Evolutionary conservation across 2,113 vertebrate genomes (phyloP).

Genomic region (Isichthys henryi): DNA sequence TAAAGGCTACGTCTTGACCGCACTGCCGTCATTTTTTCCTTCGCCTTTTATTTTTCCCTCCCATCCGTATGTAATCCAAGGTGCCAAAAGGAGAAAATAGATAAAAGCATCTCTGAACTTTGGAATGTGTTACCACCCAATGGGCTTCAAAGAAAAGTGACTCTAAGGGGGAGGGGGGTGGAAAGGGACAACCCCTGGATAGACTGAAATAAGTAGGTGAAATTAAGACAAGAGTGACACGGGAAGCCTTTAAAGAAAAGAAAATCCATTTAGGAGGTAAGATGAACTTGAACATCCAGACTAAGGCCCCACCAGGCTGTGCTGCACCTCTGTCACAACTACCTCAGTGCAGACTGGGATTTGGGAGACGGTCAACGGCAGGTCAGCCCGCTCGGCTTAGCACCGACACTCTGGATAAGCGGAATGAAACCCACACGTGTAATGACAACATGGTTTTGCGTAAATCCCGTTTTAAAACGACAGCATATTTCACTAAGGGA

Average conservation of each 20-base stretch:
- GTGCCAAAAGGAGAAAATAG: slow-evolving; percentile 81
- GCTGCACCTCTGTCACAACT: slow-evolving; percentile 52
- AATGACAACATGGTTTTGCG: slow-evolving; percentile 48
- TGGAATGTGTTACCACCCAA: slow-evolving; percentile 57
- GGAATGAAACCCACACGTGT: slow-evolving; percentile 47
- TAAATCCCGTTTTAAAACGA: slow-evolving; percentile 39
- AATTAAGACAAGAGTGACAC: slow-evolving; percentile 42
- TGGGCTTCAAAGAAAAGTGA: slow-evolving; percentile 34
- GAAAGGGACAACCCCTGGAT: not conserved
- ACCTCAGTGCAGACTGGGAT: slow-evolving; percentile 50
- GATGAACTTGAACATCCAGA: slow-evolving; percentile 43
- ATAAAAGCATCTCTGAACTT: slow-evolving; percentile 54
- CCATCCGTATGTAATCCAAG: slow-evolving; percentile 57
- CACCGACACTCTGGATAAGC: slow-evolving; percentile 39
- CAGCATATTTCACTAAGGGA: slow-evolving; percentile 60
- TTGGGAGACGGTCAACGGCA: slow-evolving; percentile 26
- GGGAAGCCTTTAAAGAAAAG: slow-evolving; percentile 52
- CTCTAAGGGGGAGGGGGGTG: not conserved
- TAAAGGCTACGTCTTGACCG: slow-evolving; percentile 48
- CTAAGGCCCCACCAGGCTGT: slow-evolving; percentile 41
- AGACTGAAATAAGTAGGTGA: slow-evolving; percentile 14
- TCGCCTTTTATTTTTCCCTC: slow-evolving; percentile 30
- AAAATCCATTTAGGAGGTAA: slow-evolving; percentile 41
- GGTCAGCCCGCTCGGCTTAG: slow-evolving; percentile 17
- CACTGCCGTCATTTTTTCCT: slow-evolving; percentile 23